These are phyloP conservation scores for Luffia ferchaultella DNA, from an alignment of 2,888 invertebrate species.

Conservation along the genomic window DNA sequence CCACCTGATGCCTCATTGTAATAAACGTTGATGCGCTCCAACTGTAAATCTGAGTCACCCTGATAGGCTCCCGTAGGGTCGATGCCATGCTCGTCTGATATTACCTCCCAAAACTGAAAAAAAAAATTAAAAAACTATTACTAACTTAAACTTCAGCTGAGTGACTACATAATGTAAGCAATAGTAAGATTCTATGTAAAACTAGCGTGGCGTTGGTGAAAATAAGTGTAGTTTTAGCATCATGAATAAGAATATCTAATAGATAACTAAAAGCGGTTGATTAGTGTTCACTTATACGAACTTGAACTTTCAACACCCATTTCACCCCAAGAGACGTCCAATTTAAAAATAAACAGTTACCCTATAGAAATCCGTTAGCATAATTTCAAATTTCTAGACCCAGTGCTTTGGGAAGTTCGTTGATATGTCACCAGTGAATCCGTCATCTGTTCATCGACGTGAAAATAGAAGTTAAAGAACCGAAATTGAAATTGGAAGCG, in stretches of 20 bases:
- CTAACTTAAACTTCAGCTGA: no score
- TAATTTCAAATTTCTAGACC: no score
- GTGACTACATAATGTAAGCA: neutral
- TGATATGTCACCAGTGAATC: no score
- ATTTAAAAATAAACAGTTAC: no score
- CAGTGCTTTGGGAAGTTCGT: no score
- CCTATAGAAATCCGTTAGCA: no score
- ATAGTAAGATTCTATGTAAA: neutral
- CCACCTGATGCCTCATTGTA: slow-evolving; percentile 74
- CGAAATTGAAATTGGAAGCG: no score
- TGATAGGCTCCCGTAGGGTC: slow-evolving; percentile 74
- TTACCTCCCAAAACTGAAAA: slow-evolving; percentile 77
- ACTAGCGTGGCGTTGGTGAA: neutral
- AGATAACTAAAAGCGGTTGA: neutral
- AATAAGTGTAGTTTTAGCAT: neutral
- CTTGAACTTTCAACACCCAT: neutral
- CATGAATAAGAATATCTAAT: neutral
- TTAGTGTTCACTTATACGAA: neutral
- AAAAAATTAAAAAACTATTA: neutral
- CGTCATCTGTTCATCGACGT: neutral
- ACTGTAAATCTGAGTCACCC: slow-evolving; percentile 76
- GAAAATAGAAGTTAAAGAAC: neutral
- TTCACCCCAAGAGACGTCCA: no score
- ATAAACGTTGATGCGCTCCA: slow-evolving; percentile 80
- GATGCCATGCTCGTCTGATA: slow-evolving; percentile 81